phyloP scores from a whole-genome alignment of 1,140 invertebrate species.

The Chionoecetes opilio region DNA sequence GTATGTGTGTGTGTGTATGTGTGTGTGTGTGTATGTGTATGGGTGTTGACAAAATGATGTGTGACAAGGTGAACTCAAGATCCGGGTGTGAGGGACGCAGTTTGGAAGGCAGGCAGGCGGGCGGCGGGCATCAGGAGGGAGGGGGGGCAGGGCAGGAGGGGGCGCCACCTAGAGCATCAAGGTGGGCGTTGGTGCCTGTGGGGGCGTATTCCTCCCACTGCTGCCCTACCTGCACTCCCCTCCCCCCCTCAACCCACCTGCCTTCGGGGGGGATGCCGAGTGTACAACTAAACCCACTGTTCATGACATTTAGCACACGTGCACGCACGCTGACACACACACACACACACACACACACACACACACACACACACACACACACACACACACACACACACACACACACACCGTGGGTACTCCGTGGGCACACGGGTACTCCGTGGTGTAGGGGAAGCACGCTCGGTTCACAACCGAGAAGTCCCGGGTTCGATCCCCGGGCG shows the following conservation, averaged over 20 bases:
- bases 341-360: not conserved
- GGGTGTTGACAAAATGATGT: not conserved
- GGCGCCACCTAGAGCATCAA: not conserved
- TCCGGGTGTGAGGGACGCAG: slow-evolving; percentile 6
- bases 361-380: not conserved
- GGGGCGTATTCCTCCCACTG: not conserved
- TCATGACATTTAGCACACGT: not conserved
- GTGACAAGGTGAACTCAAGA: not conserved
- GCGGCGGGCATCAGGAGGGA: not conserved
- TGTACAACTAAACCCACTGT: not conserved
- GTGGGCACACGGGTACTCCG: too few species aligned
- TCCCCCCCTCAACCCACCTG: not conserved
- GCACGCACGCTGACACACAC: not conserved
- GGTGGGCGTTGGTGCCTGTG: not conserved
- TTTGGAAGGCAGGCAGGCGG: not conserved
- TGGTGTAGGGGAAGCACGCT: too few species aligned
- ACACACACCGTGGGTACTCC: too few species aligned
- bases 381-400: not conserved
- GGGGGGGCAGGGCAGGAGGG: not conserved
- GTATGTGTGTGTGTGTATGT: slow-evolving; percentile 9
- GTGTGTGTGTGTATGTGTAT: not conserved
- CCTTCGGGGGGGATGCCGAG: not conserved
- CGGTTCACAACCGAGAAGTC: too few species aligned
- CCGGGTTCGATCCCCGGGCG: too few species aligned
- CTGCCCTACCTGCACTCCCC: not conserved